Percentiles rank a stretch among this genome's conserved stretches.
Conservation (phyloP, 2,797 vertebrate genomes). For the Percopsis omiscomaycus region DNA sequence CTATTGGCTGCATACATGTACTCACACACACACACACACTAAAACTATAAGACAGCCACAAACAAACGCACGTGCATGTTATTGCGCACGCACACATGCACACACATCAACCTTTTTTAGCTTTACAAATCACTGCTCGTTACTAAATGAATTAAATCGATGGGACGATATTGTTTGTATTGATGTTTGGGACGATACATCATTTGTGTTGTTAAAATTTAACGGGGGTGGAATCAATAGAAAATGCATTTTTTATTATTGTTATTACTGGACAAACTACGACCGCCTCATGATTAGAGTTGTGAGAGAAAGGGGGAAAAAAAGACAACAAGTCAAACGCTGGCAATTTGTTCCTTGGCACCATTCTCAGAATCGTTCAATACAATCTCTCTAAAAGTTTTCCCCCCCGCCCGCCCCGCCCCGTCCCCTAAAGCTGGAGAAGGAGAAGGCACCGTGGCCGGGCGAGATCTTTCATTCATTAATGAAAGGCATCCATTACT, state of each 20-base stretch:
- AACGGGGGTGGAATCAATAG: constrained; percentile 25
- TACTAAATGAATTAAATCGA: constrained; percentile 34
- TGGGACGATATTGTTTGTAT: too few relatives aligned
- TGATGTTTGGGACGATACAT: constrained; percentile 11
- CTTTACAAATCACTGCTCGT: constrained; percentile 41
- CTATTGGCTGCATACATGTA: neutral
- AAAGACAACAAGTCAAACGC: constrained; percentile 21
- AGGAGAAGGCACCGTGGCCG: constrained; percentile 8
- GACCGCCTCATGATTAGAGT: neutral
- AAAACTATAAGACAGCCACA: neutral
- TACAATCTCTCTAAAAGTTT: constrained; percentile 75
- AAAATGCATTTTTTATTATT: constrained; percentile 45
- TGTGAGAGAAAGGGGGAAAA: neutral
- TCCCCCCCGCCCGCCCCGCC: constrained; percentile 28
- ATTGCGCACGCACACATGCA: neutral
- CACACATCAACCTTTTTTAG: neutral
- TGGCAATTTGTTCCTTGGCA: constrained; percentile 61
- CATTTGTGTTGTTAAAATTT: constrained; percentile 37
- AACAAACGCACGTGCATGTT: neutral
- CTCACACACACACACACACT: neutral
- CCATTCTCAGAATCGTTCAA: constrained; percentile 52
- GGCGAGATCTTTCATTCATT: constrained; percentile 68
- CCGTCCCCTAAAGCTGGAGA: constrained; percentile 47
- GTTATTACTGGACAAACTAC: constrained; percentile 42
- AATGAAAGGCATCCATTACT: constrained; percentile 80